Percentiles rank a stretch among this genome's conserved stretches.
Conservation (phyloP, 1,140 invertebrate species). For the Schlechtendalia chinensis region DNA sequence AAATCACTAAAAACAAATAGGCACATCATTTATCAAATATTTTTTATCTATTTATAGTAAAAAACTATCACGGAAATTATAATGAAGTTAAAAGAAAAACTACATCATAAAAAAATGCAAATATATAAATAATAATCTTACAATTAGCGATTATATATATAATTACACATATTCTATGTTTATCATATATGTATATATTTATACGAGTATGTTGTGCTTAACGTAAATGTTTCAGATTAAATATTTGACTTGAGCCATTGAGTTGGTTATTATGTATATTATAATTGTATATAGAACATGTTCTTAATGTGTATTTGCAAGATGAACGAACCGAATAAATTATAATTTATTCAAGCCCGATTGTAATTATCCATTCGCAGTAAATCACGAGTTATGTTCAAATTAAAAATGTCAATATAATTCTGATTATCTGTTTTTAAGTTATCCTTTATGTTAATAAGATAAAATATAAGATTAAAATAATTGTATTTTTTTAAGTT, state of each 20-base stretch:
- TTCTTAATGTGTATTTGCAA: not conserved
- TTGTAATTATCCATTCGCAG: not conserved
- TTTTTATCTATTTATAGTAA: conserved; percentile 44
- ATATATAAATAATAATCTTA: conserved; percentile 12
- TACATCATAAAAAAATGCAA: conserved; percentile 33
- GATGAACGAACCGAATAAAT: not conserved
- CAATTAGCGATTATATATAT: too few species aligned
- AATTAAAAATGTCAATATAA: conserved; percentile 32
- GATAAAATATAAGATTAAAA: not conserved
- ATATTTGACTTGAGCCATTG: conserved; percentile 6
- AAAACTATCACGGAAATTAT: conserved; percentile 48
- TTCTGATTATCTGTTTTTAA: conserved; percentile 38
- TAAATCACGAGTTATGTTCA: conserved; percentile 11
- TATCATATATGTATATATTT: conserved; percentile 8
- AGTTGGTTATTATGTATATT: not conserved
- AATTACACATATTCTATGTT: too few species aligned
- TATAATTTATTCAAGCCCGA: not conserved
- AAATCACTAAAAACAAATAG: conserved; percentile 46
- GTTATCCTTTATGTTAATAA: conserved; percentile 29
- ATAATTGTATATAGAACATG: not conserved
- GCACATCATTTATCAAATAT: conserved; percentile 48
- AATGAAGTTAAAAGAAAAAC: conserved; percentile 35
- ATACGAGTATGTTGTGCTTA: conserved; percentile 20
- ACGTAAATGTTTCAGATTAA: conserved; percentile 11
- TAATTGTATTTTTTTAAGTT: too few species aligned